Base-by-base conservation (phyloP, 2,797 vertebrate species). In the Capromys pilorides region DNA sequence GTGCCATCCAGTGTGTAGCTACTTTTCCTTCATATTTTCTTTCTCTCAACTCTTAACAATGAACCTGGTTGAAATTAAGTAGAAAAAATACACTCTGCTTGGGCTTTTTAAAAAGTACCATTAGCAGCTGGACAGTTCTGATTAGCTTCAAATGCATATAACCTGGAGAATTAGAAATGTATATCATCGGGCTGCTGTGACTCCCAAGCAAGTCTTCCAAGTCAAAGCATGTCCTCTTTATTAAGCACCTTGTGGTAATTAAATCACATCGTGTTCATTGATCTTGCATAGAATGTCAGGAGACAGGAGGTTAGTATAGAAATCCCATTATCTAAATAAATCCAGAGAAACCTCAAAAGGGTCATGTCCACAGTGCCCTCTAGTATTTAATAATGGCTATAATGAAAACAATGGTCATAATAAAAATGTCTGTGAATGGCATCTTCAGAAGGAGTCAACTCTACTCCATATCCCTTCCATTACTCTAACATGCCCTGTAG, bases 241-340 rank as follows among this genome's bases (percentile, higher is more conserved):
- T 51, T 83, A 71, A 93, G 54, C 21, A 41, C 73, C 85, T 82
- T 81, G 16, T 33, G 10, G 33, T 45, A 86, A 51, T 86, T 62
- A 62, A 57, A 64, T 93, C 94, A 93, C 67, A 45, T 41, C 66
- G 14, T n/a, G 49, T 45, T 14, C 54, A 81, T 73, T 9, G 6
- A 73, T 93, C 64, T 77, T 91, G 9, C 54, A 54, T 41, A 78
- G 31, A 94, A 77, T 86, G 28, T 94, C 69, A 88, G 83, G 69
- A 96, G 93, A 45, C 36, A 69, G 45, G 45, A 75, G 16, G 69
- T 95, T 92, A 95, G 49, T 49, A 66, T 31, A 92, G 36, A 97
- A 97, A 93, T 96, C 62, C 49, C 39, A 57, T 83, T 95, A 57
- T 80, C 88, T 80, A 88, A 95, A 67, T 94, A 96, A 91, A 92